Evolutionary conservation across 2,888 invertebrate species (phyloP), one percentile per base, ranked within the genome.

Genomic region (Augiades crinisus): DNA sequence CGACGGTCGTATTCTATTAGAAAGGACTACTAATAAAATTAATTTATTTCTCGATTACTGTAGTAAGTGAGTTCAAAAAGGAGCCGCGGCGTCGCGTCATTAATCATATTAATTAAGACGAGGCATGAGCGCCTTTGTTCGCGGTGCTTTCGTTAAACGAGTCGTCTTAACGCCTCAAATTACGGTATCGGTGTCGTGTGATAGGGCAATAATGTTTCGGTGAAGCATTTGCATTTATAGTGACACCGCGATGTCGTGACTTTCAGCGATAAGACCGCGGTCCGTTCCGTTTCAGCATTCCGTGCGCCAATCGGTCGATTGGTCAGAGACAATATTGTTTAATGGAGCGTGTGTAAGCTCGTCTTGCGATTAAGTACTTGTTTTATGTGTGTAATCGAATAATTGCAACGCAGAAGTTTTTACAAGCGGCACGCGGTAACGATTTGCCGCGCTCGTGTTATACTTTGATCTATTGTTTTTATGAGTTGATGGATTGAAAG

Each of bases 101-200:
- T 82, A 86, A 89, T 89, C 88, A 89, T 81, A 82, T 82, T 88
- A 89, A 89, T 89, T 87, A 87, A 87, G 87, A 89, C 80, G 81
- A 82, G 79, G 75, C 70, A 67, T 78, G 80, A 81, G 76, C 72
- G 78, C 81, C 78, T 84, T 87, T 86, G 87, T 87, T 83, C 78
- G 78, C 72, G 75, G 73, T 70, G 73, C 69, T 75, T 70, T 75
- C 75, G 75, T 77, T 81, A 77, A 83, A 81, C 74, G 78, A 57
- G 62, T 56, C 60, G 56, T 62, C 60, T 64, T 72, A 71, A 68
- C 68, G 70, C 68, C 67, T 72, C 72, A 69, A 71, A 72, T 74
- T 70, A 69, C 65, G 61, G 68, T 64, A 67, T 66, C 55, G 58
- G 45, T 62, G 57, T 74, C 78, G 71, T 75, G 76, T 69, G 69